Percentiles rank a stretch among this genome's conserved stretches.
Conservation (phyloP, 1,140 invertebrate genomes). For the Muscidifurax raptorellus region DNA sequence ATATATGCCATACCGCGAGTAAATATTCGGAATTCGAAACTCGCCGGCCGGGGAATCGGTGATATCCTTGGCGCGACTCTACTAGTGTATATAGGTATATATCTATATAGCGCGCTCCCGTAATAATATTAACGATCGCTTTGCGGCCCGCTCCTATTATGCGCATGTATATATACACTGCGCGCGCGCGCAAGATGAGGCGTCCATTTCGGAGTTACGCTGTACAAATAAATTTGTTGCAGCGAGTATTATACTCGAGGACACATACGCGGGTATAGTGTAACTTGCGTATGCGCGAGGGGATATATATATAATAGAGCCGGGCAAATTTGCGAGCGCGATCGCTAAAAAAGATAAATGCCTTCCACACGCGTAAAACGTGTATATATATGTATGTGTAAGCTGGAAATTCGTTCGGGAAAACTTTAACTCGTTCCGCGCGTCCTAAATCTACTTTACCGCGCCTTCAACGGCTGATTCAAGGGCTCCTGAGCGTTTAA, state of each 20-base stretch:
- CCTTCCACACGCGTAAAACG: not conserved
- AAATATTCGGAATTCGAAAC: conserved; percentile 14
- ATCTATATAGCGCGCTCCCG: not conserved
- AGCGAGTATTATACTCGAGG: no score
- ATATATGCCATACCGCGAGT: not conserved
- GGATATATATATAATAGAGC: no score
- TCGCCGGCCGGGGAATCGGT: not conserved
- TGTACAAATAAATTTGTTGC: no score
- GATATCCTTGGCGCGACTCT: not conserved
- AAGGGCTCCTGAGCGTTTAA: not conserved
- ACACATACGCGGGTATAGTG: no score
- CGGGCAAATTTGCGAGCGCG: no score
- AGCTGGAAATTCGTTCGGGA: not conserved
- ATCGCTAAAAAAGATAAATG: conserved; percentile 11
- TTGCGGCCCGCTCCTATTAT: not conserved
- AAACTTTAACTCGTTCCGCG: not conserved
- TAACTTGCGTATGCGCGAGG: no score
- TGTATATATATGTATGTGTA: not conserved
- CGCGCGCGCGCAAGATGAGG: no score
- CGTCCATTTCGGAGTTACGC: no score
- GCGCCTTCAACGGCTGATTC: not conserved
- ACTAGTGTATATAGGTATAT: not conserved
- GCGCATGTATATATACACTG: no score
- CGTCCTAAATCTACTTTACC: not conserved
- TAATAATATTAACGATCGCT: not conserved